These are phyloP conservation scores for Zaprionus capensis DNA, from an alignment of 1,140 invertebrate species.

Conservation along the genomic window DNA sequence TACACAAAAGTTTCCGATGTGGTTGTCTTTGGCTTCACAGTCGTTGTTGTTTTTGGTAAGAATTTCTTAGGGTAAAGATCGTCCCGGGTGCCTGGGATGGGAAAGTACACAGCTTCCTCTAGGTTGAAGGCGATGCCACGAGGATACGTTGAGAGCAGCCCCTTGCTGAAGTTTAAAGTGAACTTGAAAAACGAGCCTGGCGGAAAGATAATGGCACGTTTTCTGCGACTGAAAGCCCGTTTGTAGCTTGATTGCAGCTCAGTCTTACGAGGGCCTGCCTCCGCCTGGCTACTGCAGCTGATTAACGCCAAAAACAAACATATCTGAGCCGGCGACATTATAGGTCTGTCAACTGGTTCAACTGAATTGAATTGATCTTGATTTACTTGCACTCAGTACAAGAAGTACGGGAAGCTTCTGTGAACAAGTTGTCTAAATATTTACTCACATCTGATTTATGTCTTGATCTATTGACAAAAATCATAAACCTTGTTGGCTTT, in stretches of 20 bases:
- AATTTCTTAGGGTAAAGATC: slow-evolving; percentile 72
- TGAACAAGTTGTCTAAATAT: slow-evolving; percentile 64
- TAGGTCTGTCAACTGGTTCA: slow-evolving; percentile 20
- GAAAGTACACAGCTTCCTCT: slow-evolving; percentile 73
- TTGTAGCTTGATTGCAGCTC: slow-evolving; percentile 28
- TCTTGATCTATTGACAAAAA: slow-evolving; percentile 62
- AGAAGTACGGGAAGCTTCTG: slow-evolving; percentile 28
- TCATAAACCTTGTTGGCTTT: slow-evolving; percentile 31
- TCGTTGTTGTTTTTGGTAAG: slow-evolving; percentile 57
- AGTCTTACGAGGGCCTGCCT: not conserved
- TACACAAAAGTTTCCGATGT: slow-evolving; percentile 45
- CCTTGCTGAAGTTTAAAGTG: slow-evolving; percentile 59
- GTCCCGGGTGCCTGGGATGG: slow-evolving; percentile 52
- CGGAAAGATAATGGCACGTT: slow-evolving; percentile 70
- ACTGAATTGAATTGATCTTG: slow-evolving; percentile 17
- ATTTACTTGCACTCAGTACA: slow-evolving; percentile 12
- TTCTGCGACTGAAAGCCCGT: slow-evolving; percentile 55
- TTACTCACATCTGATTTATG: slow-evolving; percentile 55
- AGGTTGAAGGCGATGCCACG: slow-evolving; percentile 64
- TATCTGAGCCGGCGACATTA: slow-evolving; percentile 55
- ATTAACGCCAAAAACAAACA: slow-evolving; percentile 38
- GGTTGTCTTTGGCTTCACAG: slow-evolving; percentile 48
- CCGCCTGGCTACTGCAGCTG: slow-evolving; percentile 2
- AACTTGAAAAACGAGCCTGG: slow-evolving; percentile 69
- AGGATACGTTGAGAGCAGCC: slow-evolving; percentile 59